Conservation (phyloP, 2,888 invertebrate species). For the Chalcis sispes region DNA sequence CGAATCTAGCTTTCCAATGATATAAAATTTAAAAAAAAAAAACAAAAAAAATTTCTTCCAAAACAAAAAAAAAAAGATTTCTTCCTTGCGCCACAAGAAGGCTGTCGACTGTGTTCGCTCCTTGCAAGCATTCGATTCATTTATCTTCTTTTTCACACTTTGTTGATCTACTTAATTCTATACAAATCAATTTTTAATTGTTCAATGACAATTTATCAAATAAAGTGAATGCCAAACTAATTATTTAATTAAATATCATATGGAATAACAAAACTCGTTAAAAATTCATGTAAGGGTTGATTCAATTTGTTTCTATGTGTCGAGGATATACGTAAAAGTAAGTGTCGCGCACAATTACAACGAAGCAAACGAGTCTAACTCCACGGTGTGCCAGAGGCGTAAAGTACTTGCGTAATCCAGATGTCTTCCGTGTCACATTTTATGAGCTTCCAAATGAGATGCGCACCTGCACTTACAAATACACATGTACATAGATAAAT, state of each 20-base stretch:
- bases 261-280: no score
- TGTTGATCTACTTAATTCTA: no score
- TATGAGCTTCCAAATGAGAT: slow-evolving; percentile 35
- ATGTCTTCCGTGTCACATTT: slow-evolving; percentile 31
- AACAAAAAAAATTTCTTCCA: slow-evolving; percentile 17
- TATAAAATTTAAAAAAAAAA: no score
- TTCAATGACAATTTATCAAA: no score
- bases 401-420: slow-evolving; percentile 34
- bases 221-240: no score
- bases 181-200: no score
- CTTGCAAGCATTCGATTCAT: no score
- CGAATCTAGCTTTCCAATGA: slow-evolving; percentile 24
- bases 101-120: no score
- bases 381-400: no score
- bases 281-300: not conserved
- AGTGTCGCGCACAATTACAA: slow-evolving; percentile 14
- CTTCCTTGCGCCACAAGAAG: not conserved
- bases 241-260: no score
- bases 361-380: no score
- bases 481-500: not conserved
- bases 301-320: slow-evolving; percentile 14
- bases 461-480: slow-evolving; percentile 30
- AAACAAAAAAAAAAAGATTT: slow-evolving; percentile 28
- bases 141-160: slow-evolving; percentile 14
- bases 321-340: slow-evolving; percentile 5